Base-by-base conservation (phyloP, 2,888 invertebrate genomes). In the Halocaridina rubra region DNA sequence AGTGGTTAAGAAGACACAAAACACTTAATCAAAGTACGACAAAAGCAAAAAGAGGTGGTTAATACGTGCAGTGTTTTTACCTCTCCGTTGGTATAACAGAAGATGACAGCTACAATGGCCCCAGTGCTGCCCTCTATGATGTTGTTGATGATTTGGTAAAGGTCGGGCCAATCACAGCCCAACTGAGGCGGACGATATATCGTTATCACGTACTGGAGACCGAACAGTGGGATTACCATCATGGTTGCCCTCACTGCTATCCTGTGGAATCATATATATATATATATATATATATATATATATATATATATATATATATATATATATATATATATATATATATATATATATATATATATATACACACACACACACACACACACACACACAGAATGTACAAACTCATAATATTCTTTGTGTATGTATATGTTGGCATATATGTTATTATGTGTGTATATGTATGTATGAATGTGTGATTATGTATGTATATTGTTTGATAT, bases 161-260 rank as follows among this genome's bases (percentile, higher is more conserved):
- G 81, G 64, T 90, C 90, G 29, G 90, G 90, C 89, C 90, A 89
- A 16, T 88, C 88, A 82, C 90, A 90, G 10, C 86, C 84, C 1
- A 88, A 88, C 16, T 88, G 87, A 2, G 89, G 89, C 1, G 91
- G 90, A 19, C 91, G 90, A 89, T 92, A 92, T 74, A 92, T 91
- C 19, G 92, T 92, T 29, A 92, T 89, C 67, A 91, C 88, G 88
- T 92, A 91, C 88, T 92, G 92, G 0, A 92, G 90, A 3, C 92
- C 92, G 89, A 92, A 92, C 59, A 92, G 90, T 2, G 92, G 92
- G 84, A 92, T 90, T 79, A 92, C 89, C 76, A 92, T 91, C 81
- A 92, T 87, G 0, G 91, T 92, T 2, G 92, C 92, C 7, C 91
- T 90, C 30, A 92, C 91, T 7, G 92, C 91, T 90, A 92, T 92